Base-by-base conservation (phyloP, 2,888 invertebrate species). In the Aphrophora alni region DNA sequence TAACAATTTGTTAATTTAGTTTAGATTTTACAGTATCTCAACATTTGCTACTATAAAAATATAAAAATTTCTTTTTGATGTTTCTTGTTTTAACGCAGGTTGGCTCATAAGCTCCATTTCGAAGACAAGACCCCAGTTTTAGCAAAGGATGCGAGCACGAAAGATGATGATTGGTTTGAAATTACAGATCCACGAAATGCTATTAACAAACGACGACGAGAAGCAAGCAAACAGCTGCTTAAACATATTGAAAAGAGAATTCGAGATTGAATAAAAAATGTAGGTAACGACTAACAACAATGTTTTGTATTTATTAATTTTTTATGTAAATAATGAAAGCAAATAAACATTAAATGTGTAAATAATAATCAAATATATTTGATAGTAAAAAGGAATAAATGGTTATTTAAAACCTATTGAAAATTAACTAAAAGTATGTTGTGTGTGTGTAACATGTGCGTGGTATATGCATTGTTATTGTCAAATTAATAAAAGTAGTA, bases 151-250 rank as follows among this genome's bases (percentile, higher is more conserved):
- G 98, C 98, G 0, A 98, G 97, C 78, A 94, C 95, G 0, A 96
- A 96, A 87, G 93, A 94, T 73, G 96, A 97, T 84, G 98, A 99
- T 86, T 97, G 98, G 96, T 99, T 97, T 87, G 98, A 98, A 87
- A 96, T 98, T 33, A 95, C 95, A 86, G 99, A 99, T 89, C 99
- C 99, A 0, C 90, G 99, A 83, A 98, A 98, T 90, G 95, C 97
- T 0, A 88, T 99, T 4, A 98, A 97, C 86, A 96, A 98, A 89
- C 90, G 98, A 75, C 93, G 98, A 87, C 91, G 98, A 78, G 97
- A 95, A 86, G 88, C 79, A 0, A 84, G 81, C 76, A 84, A 84
- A 82, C 21, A 59, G 21, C 21, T 59, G 10, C 21, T 59, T 5
- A 59, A 59, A 59, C 12, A 21, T 21, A 59, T 59, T 59, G 59